Evolutionary conservation across 2,797 vertebrate genomes (phyloP).

Genomic region (Tauraco hartlaubi): DNA sequence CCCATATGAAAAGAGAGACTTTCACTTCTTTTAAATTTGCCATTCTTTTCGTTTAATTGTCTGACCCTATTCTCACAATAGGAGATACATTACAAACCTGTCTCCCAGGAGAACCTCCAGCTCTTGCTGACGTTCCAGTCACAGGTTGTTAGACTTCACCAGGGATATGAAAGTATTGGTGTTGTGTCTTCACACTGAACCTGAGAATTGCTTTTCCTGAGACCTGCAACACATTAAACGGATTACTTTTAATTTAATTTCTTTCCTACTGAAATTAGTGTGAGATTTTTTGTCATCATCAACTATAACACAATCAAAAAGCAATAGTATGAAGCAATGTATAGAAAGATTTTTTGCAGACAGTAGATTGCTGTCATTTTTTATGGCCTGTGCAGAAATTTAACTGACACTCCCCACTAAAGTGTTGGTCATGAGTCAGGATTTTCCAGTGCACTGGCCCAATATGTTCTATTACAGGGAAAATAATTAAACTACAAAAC

Average conservation of each 20-base stretch:
- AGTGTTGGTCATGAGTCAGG: background rate
- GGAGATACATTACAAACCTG: background rate
- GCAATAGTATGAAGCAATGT: background rate
- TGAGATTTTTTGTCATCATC: background rate
- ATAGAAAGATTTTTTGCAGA: background rate
- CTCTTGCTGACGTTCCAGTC: background rate
- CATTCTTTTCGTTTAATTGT: slow-evolving; percentile 4
- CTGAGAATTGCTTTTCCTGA: background rate
- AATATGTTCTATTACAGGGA: background rate
- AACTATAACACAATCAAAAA: background rate
- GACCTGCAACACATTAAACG: background rate
- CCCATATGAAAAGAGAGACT: background rate
- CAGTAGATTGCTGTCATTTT: background rate
- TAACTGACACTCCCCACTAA: background rate
- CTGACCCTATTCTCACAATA: background rate
- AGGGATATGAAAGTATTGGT: background rate
- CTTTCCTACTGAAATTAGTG: background rate
- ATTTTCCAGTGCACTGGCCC: background rate
- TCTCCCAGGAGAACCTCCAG: background rate
- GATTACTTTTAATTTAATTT: background rate
- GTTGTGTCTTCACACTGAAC: background rate
- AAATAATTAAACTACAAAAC: background rate
- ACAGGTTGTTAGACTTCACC: background rate
- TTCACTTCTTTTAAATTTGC: background rate
- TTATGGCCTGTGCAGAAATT: background rate